Conservation (phyloP, 2,113 vertebrate genomes). For the Tragelaphus scriptus region DNA sequence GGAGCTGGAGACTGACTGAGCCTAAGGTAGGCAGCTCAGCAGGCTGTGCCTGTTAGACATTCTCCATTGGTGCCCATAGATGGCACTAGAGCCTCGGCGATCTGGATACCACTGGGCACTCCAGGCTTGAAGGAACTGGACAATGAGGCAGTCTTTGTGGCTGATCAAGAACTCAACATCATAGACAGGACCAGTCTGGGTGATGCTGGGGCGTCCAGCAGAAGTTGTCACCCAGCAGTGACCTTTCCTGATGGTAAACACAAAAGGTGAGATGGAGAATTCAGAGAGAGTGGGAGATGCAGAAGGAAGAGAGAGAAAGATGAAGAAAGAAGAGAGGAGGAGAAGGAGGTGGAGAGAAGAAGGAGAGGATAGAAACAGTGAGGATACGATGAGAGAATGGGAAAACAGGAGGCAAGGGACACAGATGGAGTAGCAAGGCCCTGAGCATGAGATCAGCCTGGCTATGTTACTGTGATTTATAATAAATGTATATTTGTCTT, state of each 20-base stretch:
- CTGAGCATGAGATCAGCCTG: background rate
- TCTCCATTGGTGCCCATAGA: background rate
- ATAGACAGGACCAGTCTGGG: background rate
- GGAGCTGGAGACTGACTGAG: background rate
- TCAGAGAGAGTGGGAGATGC: background rate
- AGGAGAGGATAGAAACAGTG: background rate
- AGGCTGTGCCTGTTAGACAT: background rate
- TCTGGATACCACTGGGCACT: background rate
- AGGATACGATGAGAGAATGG: background rate
- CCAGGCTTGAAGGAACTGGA: background rate
- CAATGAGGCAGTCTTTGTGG: background rate
- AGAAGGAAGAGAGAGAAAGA: background rate
- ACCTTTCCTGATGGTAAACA: background rate
- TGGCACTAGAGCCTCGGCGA: constrained; percentile 37
- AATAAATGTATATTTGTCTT: background rate
- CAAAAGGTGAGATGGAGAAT: background rate
- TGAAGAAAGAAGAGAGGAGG: background rate
- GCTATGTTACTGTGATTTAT: background rate
- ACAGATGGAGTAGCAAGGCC: fast-evolving
- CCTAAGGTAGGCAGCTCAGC: background rate
- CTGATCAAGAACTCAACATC: background rate
- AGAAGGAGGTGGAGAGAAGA: no score
- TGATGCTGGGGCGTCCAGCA: background rate
- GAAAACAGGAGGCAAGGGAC: background rate
- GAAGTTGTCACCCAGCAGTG: background rate